Evolutionary conservation across 1,140 invertebrate genomes (phyloP).

Genomic region (Idris sp.): DNA sequence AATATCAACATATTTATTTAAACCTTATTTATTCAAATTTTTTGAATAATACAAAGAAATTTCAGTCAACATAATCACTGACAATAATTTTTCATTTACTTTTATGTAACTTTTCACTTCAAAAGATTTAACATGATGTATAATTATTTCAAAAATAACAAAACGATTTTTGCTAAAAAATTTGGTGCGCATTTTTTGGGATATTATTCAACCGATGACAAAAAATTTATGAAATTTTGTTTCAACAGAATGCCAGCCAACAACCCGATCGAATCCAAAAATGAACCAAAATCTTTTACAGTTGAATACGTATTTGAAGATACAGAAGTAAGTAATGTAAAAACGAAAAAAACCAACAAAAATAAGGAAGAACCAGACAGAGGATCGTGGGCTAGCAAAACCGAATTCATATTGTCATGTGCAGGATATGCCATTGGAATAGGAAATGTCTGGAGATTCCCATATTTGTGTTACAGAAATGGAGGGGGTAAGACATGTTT

Average conservation of each 20-base stretch:
- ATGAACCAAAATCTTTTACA: slow-evolving; percentile 1
- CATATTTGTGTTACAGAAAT: slow-evolving; percentile 84
- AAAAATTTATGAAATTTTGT: no score
- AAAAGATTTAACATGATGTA: no score
- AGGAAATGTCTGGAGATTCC: slow-evolving; percentile 87
- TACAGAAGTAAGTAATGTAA: slow-evolving; percentile 5
- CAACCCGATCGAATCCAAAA: slow-evolving; percentile 12
- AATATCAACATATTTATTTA: slow-evolving; percentile 3
- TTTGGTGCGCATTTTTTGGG: no score
- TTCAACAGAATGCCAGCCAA: no score
- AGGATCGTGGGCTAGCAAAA: slow-evolving; percentile 83
- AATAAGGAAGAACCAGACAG: slow-evolving; percentile 64
- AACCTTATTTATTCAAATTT: no score
- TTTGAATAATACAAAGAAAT: no score
- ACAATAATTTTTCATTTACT: no score
- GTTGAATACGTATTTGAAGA: slow-evolving; percentile 30
- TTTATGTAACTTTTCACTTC: no score
- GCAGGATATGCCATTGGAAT: slow-evolving; percentile 87
- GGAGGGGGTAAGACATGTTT: slow-evolving; percentile 79
- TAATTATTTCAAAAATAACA: no score
- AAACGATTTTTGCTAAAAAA: no score
- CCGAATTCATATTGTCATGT: slow-evolving; percentile 86
- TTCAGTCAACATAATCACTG: no score
- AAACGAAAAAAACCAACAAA: slow-evolving; percentile 6
- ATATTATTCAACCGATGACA: no score